Percentiles rank a stretch among this genome's conserved stretches.
Evolutionary conservation across 2,797 vertebrate genomes (phyloP).

Genomic region (Sebastes matsubarae): DNA sequence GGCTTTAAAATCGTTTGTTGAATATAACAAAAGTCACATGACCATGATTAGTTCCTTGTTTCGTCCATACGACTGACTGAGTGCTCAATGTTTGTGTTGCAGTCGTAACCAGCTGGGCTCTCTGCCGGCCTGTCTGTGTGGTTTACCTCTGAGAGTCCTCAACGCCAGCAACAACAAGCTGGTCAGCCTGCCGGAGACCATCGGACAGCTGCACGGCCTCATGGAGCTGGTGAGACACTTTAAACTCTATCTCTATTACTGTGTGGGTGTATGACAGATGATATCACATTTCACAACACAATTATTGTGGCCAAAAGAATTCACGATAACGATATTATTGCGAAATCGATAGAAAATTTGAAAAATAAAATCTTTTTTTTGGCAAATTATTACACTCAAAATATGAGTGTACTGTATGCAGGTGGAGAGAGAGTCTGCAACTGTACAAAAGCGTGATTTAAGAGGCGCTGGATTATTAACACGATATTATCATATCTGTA

Average conservation of each 20-base stretch:
- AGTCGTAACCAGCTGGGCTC: constrained; percentile 95
- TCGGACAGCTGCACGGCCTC: constrained; percentile 90
- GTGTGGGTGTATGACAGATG: not conserved
- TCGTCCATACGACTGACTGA: not conserved
- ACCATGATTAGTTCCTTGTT: not conserved
- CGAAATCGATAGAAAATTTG: too few relatives aligned
- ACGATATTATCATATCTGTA: too few relatives aligned
- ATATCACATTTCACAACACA: too few relatives aligned
- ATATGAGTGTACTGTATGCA: too few relatives aligned
- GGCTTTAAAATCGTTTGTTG: not conserved
- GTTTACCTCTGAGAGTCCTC: constrained; percentile 93
- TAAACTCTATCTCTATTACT: not conserved
- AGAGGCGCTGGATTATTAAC: too few relatives aligned
- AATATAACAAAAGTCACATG: not conserved
- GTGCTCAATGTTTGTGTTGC: constrained; percentile 51
- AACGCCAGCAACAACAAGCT: constrained; percentile 98
- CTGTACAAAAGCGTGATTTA: too few relatives aligned
- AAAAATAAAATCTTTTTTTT: too few relatives aligned
- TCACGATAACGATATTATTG: too few relatives aligned
- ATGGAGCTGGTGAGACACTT: constrained; percentile 91
- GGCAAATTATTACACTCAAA: too few relatives aligned
- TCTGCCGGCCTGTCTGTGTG: constrained; percentile 92
- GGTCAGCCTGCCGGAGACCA: constrained; percentile 91
- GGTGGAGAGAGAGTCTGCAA: too few relatives aligned
- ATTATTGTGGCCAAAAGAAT: too few relatives aligned